Evolutionary conservation across 2,797 vertebrate genomes (phyloP).

Genomic region (Hippocampus kuda): DNA sequence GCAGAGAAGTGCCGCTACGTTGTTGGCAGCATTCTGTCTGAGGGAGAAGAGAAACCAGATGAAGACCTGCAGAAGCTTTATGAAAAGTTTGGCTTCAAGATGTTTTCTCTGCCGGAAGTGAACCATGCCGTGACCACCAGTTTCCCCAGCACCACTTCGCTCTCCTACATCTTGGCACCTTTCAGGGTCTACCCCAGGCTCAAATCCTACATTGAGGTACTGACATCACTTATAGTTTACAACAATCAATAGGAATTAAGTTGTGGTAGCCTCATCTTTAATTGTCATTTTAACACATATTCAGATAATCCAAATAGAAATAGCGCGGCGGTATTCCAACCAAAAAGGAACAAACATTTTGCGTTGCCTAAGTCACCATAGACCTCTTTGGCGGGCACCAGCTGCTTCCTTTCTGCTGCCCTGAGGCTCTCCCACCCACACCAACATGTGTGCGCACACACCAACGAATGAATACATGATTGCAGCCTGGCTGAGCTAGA

Average conservation of each 20-base stretch:
- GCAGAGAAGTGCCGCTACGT: conserved; percentile 80
- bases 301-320: not conserved
- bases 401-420: conserved; percentile 16
- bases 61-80: conserved; percentile 77
- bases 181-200: conserved; percentile 81
- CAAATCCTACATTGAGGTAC: conserved; percentile 83
- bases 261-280: no score
- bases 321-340: not conserved
- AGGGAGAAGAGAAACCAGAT: conserved; percentile 75
- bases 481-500: not conserved
- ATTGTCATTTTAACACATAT: no score
- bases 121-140: conserved; percentile 83
- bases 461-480: not conserved
- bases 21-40: conserved; percentile 85
- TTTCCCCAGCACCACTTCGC: conserved; percentile 77
- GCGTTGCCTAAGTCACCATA: not conserved
- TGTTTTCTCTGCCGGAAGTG: conserved; percentile 86
- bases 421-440: not conserved
- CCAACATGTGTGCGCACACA: not conserved
- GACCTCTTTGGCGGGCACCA: conserved; percentile 4
- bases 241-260: no score
- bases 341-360: not conserved
- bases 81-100: conserved; percentile 84
- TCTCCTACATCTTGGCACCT: conserved; percentile 80
- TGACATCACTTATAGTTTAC: not conserved